Evolutionary conservation across 2,113 vertebrate genomes (phyloP).

Genomic region (Callionymus lyra): DNA sequence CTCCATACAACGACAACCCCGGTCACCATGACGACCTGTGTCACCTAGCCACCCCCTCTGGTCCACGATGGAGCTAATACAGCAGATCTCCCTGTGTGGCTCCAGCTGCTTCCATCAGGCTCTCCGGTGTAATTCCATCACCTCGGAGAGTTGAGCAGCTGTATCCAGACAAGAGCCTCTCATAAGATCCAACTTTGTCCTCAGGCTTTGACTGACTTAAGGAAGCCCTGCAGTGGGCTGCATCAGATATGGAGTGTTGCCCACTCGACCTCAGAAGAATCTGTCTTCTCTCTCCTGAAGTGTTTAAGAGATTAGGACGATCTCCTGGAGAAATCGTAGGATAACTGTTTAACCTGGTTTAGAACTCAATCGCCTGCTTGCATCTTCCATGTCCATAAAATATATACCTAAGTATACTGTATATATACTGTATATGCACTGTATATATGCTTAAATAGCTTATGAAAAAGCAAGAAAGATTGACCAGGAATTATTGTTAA

Average conservation of each 20-base stretch:
- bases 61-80: slow-evolving; percentile 38
- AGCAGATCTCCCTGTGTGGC: slow-evolving; percentile 19
- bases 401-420: no score
- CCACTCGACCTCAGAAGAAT: slow-evolving; percentile 12
- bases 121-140: slow-evolving; percentile 15
- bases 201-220: slow-evolving; percentile 10
- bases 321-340: no score
- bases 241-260: slow-evolving; percentile 20
- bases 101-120: slow-evolving; percentile 6
- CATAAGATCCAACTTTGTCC: slow-evolving; percentile 22
- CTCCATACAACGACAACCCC: slow-evolving; percentile 29
- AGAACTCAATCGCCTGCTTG: no score
- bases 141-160: slow-evolving; percentile 13
- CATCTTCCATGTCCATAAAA: no score
- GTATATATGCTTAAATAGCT: no score
- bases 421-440: no score
- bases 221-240: slow-evolving; percentile 11
- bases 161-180: slow-evolving; percentile 15
- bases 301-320: no score
- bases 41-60: slow-evolving; percentile 31
- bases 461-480: no score
- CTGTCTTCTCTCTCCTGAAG: background rate
- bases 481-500: no score
- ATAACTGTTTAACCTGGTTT: no score
- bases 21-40: slow-evolving; percentile 29